phyloP scores from a whole-genome alignment of 2,113 vertebrate genomes.

The Atractosteus spatula region DNA sequence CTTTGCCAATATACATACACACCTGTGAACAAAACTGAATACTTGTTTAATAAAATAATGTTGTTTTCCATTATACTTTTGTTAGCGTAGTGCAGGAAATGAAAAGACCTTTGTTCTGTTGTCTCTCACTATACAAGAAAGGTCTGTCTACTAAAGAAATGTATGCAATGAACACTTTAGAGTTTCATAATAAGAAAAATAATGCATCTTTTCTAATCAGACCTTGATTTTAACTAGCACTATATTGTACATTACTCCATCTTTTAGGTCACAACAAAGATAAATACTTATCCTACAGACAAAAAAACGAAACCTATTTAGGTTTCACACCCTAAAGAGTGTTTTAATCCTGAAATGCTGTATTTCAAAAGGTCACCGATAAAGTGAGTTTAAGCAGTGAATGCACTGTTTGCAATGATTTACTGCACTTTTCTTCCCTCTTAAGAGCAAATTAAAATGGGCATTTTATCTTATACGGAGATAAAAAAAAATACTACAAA shows the following conservation, averaged over 20 bases:
- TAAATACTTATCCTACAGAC: too few species aligned
- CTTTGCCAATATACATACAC: too few species aligned
- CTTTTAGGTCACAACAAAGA: too few species aligned
- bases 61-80: neutral
- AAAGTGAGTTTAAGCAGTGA: neutral
- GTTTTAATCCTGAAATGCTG: too few species aligned
- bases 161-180: neutral
- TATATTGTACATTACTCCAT: neutral
- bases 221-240: too few species aligned
- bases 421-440: too few species aligned
- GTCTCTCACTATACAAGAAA: neutral
- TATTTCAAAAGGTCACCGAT: neutral
- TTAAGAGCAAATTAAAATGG: too few species aligned
- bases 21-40: too few species aligned
- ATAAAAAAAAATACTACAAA: conserved; percentile 2
- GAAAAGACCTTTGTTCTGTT: neutral
- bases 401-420: neutral
- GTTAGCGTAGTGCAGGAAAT: neutral
- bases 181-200: neutral
- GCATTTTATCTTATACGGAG: neutral
- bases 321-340: too few species aligned
- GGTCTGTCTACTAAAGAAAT: neutral
- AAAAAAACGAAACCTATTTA: too few species aligned
- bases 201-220: neutral
- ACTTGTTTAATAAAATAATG: too few species aligned